Conservation (phyloP, 2,888 invertebrate genomes). For the Podabrus alpinus region DNA sequence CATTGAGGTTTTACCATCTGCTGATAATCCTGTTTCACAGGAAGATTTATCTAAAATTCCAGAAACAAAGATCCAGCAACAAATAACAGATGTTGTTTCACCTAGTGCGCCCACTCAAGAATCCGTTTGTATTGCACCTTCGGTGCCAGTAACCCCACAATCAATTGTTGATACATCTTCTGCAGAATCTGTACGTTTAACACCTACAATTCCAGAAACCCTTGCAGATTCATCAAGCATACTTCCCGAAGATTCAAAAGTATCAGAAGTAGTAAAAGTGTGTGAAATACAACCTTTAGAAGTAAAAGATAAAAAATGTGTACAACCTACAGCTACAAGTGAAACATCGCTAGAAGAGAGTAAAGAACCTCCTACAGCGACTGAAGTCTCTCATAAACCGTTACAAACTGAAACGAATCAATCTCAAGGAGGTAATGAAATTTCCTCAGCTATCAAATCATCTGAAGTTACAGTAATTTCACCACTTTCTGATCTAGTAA, state of each 20-base stretch:
- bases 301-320: background rate
- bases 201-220: conserved; percentile 14
- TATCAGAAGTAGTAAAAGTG: background rate
- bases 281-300: background rate
- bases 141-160: background rate
- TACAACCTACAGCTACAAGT: no score
- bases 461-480: background rate
- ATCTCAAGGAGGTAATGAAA: background rate
- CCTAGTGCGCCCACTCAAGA: background rate
- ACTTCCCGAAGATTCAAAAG: background rate
- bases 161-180: conserved; percentile 2
- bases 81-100: background rate
- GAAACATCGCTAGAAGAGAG: background rate
- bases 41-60: background rate
- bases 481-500: background rate
- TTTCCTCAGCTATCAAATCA: background rate
- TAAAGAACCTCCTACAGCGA: background rate
- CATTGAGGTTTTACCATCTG: background rate
- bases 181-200: conserved; percentile 6
- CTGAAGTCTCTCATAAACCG: background rate
- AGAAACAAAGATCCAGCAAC: background rate
- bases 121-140: background rate
- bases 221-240: background rate
- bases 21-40: background rate
- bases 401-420: background rate